phyloP scores from a whole-genome alignment of 2,888 invertebrate genomes.

The Sycophila texana region DNA sequence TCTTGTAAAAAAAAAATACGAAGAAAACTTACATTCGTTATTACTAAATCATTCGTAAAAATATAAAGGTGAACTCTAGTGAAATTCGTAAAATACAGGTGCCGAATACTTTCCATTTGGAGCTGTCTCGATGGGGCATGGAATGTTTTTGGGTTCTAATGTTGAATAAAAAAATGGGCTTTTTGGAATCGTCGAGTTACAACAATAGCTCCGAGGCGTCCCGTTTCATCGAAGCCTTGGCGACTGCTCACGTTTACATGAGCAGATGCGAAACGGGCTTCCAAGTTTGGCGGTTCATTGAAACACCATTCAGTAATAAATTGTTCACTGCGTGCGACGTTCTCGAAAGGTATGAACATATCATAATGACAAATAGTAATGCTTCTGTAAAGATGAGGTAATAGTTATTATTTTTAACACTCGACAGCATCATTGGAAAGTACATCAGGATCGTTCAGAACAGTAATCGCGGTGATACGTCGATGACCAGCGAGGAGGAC shows the following conservation, averaged over 20 bases:
- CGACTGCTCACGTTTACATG: constrained; percentile 79
- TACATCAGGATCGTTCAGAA: constrained; percentile 75
- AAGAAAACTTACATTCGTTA: not conserved
- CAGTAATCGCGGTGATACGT: constrained; percentile 59
- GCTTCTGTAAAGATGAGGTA: not conserved
- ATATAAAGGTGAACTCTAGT: not conserved
- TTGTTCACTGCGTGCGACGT: constrained; percentile 80
- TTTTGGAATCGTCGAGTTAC: constrained; percentile 77
- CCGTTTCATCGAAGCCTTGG: constrained; percentile 79
- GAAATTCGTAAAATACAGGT: constrained; percentile 64
- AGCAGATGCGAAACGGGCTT: constrained; percentile 81
- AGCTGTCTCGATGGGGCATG: constrained; percentile 77
- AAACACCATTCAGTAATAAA: constrained; percentile 79
- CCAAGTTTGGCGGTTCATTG: constrained; percentile 81
- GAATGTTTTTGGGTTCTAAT: constrained; percentile 75
- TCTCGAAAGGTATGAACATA: constrained; percentile 78
- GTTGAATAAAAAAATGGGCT: constrained; percentile 80
- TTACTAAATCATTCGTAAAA: constrained; percentile 11
- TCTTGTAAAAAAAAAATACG: not conserved
- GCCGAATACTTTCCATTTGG: constrained; percentile 71
- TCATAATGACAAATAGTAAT: not conserved
- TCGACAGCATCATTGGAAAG: constrained; percentile 79
- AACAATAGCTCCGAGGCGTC: constrained; percentile 79
- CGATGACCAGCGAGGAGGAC: constrained; percentile 31
- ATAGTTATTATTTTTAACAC: constrained; percentile 56